Evolutionary conservation across 2,113 vertebrate species (phyloP).

Genomic region (Uropsilus gracilis): DNA sequence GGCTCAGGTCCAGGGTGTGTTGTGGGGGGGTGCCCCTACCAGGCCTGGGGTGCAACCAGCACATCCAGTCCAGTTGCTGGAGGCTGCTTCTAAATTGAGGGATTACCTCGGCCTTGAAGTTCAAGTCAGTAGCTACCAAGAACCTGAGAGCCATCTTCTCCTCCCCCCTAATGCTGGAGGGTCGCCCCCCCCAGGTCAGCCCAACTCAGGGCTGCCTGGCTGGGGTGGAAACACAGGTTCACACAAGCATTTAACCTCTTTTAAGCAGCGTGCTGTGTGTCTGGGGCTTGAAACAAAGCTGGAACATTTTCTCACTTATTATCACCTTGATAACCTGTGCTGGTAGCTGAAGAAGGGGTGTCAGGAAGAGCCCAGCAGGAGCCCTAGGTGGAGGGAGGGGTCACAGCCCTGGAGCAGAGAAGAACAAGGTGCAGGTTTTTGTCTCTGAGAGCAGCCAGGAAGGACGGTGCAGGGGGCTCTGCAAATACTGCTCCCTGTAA

Average conservation of each 20-base stretch:
- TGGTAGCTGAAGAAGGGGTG: slow-evolving; percentile 22
- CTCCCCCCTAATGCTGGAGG: too few species aligned
- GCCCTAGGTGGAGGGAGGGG: background rate
- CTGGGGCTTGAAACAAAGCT: slow-evolving; percentile 64
- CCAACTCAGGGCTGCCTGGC: slow-evolving; percentile 43
- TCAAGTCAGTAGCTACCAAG: slow-evolving; percentile 12
- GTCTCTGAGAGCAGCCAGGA: background rate
- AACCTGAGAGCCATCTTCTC: too few species aligned
- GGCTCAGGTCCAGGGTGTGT: too few species aligned
- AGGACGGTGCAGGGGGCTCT: slow-evolving; percentile 9
- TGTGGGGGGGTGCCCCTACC: background rate
- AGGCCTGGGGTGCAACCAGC: too few species aligned
- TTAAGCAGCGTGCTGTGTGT: slow-evolving; percentile 22
- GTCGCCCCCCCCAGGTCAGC: too few species aligned
- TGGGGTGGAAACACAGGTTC: slow-evolving; percentile 26
- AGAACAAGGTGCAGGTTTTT: background rate
- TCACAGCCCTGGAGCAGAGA: background rate
- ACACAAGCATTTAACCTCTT: slow-evolving; percentile 72
- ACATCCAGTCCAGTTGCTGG: too few species aligned
- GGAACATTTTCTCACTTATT: slow-evolving; percentile 70
- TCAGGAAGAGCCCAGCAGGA: background rate
- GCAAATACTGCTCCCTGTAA: slow-evolving; percentile 56
- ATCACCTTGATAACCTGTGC: slow-evolving; percentile 74
- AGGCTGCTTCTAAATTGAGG: slow-evolving; percentile 53
- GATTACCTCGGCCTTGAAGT: slow-evolving; percentile 64